Conservation (phyloP, 1,140 invertebrate species). For the Leptestheria dahalacensis region DNA sequence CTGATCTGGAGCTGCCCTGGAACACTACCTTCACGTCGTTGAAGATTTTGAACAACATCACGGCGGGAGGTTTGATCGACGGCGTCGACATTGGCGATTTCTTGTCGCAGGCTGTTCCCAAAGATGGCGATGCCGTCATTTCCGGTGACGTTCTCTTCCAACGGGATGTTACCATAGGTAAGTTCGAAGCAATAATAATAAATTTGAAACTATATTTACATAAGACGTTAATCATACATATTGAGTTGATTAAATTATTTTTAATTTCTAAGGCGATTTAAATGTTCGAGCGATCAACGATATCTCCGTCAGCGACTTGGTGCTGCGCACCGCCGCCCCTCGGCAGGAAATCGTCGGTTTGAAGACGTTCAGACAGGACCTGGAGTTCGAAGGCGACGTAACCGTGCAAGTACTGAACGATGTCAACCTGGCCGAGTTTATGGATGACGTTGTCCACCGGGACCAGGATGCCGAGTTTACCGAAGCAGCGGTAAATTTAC, state of each 20-base stretch:
- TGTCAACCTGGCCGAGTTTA: neutral
- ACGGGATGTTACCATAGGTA: neutral
- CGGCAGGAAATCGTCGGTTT: neutral
- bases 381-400: neutral
- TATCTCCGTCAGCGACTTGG: neutral
- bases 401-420: neutral
- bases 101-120: neutral
- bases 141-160: neutral
- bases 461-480: constrained; percentile 1
- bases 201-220: too few relatives aligned
- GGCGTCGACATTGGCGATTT: neutral
- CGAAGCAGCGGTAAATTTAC: neutral
- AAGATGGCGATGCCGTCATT: neutral
- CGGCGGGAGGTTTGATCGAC: neutral
- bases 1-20: neutral
- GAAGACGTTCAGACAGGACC: neutral
- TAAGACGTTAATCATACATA: too few relatives aligned
- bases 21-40: neutral
- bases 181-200: neutral
- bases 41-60: neutral
- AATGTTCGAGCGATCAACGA: constrained; percentile 3
- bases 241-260: neutral
- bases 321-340: neutral
- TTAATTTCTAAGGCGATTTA: neutral
- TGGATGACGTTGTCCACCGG: neutral